These are phyloP conservation scores for Gobio occitaniae DNA, from an alignment of 2,797 vertebrate species.

Conservation along the genomic window DNA sequence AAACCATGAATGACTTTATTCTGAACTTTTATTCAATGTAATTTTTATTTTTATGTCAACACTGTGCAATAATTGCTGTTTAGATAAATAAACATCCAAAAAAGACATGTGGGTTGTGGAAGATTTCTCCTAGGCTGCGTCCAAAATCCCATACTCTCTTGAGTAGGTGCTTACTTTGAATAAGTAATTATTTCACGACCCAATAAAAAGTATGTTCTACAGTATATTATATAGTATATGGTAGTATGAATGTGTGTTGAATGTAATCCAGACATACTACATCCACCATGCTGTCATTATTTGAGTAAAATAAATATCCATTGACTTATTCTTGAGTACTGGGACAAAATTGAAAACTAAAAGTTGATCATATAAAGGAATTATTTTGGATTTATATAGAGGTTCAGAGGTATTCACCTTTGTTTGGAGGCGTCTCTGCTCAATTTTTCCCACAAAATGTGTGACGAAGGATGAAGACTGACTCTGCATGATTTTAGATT, in stretches of 20 bases:
- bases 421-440: neutral
- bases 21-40: constrained; percentile 1
- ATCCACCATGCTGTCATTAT: too few relatives aligned
- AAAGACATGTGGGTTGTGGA: neutral
- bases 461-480: neutral
- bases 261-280: too few relatives aligned
- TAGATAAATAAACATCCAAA: constrained; percentile 18
- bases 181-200: too few relatives aligned
- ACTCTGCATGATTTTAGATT: neutral
- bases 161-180: too few relatives aligned
- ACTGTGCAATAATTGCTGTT: constrained; percentile 44
- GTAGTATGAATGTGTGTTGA: too few relatives aligned
- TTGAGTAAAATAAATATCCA: too few relatives aligned
- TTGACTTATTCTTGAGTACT: neutral
- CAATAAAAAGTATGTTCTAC: too few relatives aligned
- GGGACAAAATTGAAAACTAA: neutral
- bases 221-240: too few relatives aligned
- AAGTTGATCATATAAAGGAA: neutral
- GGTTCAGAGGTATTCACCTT: neutral
- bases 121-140: neutral
- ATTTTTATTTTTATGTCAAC: neutral
- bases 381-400: neutral
- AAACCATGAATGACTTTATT: neutral
- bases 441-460: neutral
- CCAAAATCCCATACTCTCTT: too few relatives aligned